Conservation (phyloP, 1,140 invertebrate genomes). For the Meloidogyne hapla region DNA sequence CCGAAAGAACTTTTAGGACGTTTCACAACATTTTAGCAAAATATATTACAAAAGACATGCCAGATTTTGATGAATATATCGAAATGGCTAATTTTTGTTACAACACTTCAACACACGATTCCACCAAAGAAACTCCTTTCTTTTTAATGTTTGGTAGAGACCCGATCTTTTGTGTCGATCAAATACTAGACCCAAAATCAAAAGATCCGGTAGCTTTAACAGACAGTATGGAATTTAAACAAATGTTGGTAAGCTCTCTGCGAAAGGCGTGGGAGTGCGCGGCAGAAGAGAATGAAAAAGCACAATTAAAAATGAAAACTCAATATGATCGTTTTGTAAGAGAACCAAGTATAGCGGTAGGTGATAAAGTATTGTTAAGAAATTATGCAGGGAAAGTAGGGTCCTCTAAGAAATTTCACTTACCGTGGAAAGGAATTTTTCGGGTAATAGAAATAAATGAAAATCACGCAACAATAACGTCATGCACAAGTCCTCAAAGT, state of each 20-base stretch:
- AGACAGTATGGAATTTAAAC: not conserved
- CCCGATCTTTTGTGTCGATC: slow-evolving; percentile 1
- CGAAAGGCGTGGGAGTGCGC: not conserved
- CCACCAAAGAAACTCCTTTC: slow-evolving; percentile 11
- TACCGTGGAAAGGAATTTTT: slow-evolving; percentile 1
- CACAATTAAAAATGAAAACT: slow-evolving; percentile 4
- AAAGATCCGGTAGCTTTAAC: not conserved
- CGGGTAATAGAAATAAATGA: not conserved
- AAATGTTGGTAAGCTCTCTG: not conserved
- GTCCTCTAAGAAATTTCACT: not conserved
- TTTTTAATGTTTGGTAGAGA: not conserved
- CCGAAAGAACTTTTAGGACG: slow-evolving; percentile 19
- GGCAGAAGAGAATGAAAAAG: not conserved
- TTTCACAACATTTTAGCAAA: slow-evolving; percentile 14
- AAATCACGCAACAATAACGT: not conserved
- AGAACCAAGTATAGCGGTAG: not conserved
- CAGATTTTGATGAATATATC: slow-evolving; percentile 11
- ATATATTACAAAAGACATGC: not conserved
- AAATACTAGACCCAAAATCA: not conserved
- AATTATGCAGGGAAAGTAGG: slow-evolving; percentile 7
- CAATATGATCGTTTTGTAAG: slow-evolving; percentile 9
- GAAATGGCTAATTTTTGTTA: slow-evolving; percentile 12
- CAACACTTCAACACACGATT: slow-evolving; percentile 8
- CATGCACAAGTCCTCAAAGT: not conserved
- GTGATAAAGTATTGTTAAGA: not conserved